Conservation (phyloP, 2,888 invertebrate genomes). For the Drosophila sordidula region DNA sequence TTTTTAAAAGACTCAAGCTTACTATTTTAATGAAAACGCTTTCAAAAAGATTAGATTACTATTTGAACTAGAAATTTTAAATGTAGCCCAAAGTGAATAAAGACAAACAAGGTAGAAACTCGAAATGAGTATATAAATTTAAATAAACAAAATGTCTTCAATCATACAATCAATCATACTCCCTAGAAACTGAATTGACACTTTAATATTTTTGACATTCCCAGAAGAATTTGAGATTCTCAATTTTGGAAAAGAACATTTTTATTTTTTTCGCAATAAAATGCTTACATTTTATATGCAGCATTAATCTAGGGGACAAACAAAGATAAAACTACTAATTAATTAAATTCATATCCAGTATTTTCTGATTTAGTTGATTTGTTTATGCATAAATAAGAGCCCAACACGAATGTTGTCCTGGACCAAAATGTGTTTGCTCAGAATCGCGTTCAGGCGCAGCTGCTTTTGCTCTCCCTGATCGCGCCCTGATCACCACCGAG, state of each 20-base stretch:
- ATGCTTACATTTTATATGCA: no score
- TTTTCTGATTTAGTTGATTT: not conserved
- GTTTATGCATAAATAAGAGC: constrained; percentile 15
- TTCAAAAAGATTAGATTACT: constrained; percentile 1
- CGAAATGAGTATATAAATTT: not conserved
- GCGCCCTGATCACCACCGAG: constrained; percentile 7
- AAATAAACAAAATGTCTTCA: not conserved
- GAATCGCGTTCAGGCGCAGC: constrained; percentile 43
- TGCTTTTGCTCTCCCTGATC: constrained; percentile 24
- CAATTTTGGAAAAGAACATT: no score
- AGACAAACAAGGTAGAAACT: not conserved
- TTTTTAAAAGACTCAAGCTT: not conserved
- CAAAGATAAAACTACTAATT: not conserved
- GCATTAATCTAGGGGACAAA: no score
- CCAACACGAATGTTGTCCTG: not conserved
- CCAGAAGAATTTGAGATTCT: no score
- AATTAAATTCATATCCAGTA: not conserved
- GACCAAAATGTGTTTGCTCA: constrained; percentile 63
- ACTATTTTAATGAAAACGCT: not conserved
- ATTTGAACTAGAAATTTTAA: not conserved
- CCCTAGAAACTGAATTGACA: no score
- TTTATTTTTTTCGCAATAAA: no score
- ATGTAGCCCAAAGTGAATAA: not conserved
- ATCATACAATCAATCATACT: no score
- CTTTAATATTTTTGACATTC: no score